Percentiles rank a stretch among this genome's conserved stretches.
phyloP scores from a whole-genome alignment of 2,797 vertebrate species.

The Poeciliopsis gracilis region DNA sequence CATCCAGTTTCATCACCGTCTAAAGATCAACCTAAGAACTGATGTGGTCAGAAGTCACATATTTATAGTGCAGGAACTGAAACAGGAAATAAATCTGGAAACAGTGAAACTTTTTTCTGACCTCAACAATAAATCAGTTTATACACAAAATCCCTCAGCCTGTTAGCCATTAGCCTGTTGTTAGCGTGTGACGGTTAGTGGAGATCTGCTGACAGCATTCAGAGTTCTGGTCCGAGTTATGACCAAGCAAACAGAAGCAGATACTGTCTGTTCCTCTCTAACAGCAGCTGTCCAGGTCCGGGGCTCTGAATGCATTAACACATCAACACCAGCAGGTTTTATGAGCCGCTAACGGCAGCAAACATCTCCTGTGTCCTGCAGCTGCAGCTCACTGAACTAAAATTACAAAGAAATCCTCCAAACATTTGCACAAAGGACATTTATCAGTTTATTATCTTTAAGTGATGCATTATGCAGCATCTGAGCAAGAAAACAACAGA shows the following conservation, averaged over 20 bases:
- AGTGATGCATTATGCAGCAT: not conserved
- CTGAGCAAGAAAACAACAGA: not conserved
- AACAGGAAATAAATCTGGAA: not conserved
- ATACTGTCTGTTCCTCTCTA: not conserved
- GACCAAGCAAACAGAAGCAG: slow-evolving; percentile 22
- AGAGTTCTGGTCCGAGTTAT: slow-evolving; percentile 36
- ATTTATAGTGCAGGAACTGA: not conserved
- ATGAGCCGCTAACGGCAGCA: slow-evolving; percentile 60
- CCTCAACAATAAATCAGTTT: too few species aligned
- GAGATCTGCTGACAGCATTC: slow-evolving; percentile 38
- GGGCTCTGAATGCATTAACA: slow-evolving; percentile 66
- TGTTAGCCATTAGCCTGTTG: too few species aligned
- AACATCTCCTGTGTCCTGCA: slow-evolving; percentile 16
- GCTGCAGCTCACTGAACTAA: not conserved
- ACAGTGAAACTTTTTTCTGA: not conserved
- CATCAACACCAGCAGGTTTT: slow-evolving; percentile 47
- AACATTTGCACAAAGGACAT: not conserved
- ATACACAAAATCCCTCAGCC: too few species aligned
- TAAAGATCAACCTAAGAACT: not conserved
- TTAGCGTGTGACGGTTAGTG: slow-evolving; percentile 24
- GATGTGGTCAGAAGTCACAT: not conserved
- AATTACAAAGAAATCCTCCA: not conserved
- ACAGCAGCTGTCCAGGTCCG: slow-evolving; percentile 57
- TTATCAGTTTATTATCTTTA: not conserved
- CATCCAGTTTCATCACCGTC: not conserved